These are phyloP conservation scores for Ciconia maguari DNA, from an alignment of 2,113 vertebrate genomes.

Conservation along the genomic window DNA sequence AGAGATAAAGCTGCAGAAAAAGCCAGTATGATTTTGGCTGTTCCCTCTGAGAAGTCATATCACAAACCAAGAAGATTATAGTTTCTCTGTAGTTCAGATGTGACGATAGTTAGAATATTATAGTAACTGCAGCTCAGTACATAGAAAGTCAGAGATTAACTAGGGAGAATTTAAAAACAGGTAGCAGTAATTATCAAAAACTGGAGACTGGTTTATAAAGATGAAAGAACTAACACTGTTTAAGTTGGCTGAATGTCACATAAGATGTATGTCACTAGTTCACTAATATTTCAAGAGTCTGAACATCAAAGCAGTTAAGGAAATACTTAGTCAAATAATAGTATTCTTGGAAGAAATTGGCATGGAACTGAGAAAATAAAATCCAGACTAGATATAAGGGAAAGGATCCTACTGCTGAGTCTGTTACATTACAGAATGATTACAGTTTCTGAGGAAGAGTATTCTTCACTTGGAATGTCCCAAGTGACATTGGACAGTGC, in stretches of 20 bases:
- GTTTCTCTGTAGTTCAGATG: neutral
- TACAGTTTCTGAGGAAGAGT: neutral
- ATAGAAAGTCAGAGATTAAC: neutral
- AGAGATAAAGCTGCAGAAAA: neutral
- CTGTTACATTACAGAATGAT: neutral
- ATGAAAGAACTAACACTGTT: conserved; percentile 19
- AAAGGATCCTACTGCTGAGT: neutral
- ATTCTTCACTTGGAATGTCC: neutral
- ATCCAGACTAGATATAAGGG: neutral
- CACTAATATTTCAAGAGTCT: neutral
- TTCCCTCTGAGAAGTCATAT: neutral
- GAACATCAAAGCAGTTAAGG: conserved; percentile 17
- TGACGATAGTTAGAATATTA: neutral
- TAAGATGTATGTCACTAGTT: neutral
- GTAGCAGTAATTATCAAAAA: neutral
- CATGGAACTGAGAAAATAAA: neutral
- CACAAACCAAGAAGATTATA: neutral
- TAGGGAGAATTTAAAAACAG: conserved; percentile 20
- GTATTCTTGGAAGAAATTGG: neutral
- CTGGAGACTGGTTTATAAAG: conserved; percentile 3
- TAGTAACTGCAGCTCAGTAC: neutral
- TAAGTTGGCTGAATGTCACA: neutral
- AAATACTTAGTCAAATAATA: conserved; percentile 23
- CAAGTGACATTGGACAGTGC: neutral
- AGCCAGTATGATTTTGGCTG: neutral